phyloP scores from a whole-genome alignment of 1,140 invertebrate genomes.

The Lysiphlebus fabarum region DNA sequence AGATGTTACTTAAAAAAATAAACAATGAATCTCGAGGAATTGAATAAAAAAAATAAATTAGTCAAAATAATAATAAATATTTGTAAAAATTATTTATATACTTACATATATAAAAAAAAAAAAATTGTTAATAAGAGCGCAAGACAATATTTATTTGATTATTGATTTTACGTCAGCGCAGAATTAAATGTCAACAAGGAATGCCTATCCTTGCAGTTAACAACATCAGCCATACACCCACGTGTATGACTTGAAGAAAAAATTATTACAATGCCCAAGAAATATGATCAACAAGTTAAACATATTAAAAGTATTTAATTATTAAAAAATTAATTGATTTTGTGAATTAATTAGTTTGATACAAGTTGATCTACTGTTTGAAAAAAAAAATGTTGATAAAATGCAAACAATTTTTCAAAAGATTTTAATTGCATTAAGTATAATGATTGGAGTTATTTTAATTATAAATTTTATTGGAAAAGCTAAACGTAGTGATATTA shows the following conservation, averaged over 20 bases:
- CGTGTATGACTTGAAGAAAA: not conserved
- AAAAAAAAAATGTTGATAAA: not conserved
- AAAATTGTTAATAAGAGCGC: not conserved
- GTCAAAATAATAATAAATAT: too few species aligned
- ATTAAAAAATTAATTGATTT: constrained; percentile 3
- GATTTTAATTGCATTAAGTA: constrained; percentile 30
- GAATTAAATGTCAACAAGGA: too few species aligned
- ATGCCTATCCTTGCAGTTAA: too few species aligned
- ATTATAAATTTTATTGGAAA: constrained; percentile 33
- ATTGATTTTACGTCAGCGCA: not conserved
- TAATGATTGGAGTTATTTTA: constrained; percentile 33
- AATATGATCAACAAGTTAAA: constrained; percentile 11
- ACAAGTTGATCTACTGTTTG: not conserved
- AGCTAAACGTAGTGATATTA: constrained; percentile 29
- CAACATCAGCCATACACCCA: too few species aligned
- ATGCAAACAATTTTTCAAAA: constrained; percentile 35
- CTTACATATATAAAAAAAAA: constrained; percentile 1
- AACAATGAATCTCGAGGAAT: constrained; percentile 3
- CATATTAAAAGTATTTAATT: not conserved
- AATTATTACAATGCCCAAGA: not conserved
- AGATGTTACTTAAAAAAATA: constrained; percentile 4
- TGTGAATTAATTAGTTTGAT: not conserved
- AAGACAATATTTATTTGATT: not conserved
- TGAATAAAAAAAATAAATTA: not conserved
- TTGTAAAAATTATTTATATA: not conserved